Conservation (phyloP, 2,888 invertebrate species). For the Minunthozetes semirufus region DNA sequence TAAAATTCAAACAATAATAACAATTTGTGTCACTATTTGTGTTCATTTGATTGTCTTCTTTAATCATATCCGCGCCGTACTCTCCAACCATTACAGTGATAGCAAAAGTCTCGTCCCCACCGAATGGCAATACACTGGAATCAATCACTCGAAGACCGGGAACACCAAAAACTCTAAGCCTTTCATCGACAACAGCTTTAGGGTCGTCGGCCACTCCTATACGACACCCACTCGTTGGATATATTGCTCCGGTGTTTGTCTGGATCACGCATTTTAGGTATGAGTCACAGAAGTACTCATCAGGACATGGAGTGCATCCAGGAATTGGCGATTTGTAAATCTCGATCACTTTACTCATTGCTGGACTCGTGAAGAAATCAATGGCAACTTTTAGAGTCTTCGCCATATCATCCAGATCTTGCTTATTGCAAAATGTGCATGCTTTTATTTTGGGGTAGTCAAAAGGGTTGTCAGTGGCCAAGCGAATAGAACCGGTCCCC, state of each 20-base stretch:
- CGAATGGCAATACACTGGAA: conserved; percentile 81
- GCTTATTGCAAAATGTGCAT: background rate
- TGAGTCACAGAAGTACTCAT: background rate
- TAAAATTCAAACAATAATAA: too few species aligned
- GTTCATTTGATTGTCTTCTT: too few species aligned
- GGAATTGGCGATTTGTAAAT: background rate
- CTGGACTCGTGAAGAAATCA: background rate
- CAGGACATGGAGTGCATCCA: background rate
- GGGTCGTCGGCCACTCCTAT: conserved; percentile 37
- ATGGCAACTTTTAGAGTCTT: background rate
- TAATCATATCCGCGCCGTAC: too few species aligned
- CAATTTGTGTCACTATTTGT: too few species aligned
- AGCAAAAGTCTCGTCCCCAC: conserved; percentile 82
- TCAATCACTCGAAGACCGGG: conserved; percentile 72
- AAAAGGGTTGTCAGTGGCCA: background rate
- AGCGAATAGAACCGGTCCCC: background rate
- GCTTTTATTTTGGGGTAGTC: background rate
- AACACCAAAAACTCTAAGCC: conserved; percentile 54
- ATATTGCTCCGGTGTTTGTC: too few species aligned
- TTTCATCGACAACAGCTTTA: conserved; percentile 39
- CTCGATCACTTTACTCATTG: background rate
- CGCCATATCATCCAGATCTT: background rate
- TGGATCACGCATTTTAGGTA: conserved; percentile 39
- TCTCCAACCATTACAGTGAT: conserved; percentile 87
- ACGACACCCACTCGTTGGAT: too few species aligned